Percentiles rank a stretch among this genome's conserved stretches.
Evolutionary conservation across 2,888 invertebrate genomes (phyloP).

Genomic region (Abrostola tripartita): DNA sequence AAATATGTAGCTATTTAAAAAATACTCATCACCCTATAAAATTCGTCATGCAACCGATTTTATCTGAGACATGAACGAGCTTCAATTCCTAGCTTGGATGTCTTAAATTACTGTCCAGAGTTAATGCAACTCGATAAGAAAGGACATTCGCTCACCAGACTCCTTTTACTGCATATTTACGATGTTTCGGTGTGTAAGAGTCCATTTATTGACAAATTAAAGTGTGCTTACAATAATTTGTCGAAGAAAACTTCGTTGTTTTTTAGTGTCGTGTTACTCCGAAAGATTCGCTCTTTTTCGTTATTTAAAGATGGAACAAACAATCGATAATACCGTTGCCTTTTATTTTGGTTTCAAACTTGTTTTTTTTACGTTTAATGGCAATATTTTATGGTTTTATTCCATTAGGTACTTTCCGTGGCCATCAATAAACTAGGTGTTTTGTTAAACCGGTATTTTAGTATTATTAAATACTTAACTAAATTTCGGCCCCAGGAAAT

Average conservation of each 20-base stretch:
- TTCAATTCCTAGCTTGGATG: conserved; percentile 36
- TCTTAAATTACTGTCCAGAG: conserved; percentile 18
- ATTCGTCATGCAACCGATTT: conserved; percentile 27
- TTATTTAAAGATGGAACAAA: not conserved
- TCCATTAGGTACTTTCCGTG: not conserved
- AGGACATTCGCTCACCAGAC: conserved; percentile 22
- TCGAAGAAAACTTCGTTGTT: conserved; percentile 9
- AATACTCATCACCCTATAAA: conserved; percentile 49
- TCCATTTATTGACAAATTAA: conserved; percentile 45
- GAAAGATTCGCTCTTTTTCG: not conserved
- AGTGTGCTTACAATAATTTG: conserved; percentile 30
- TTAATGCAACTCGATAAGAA: conserved; percentile 19
- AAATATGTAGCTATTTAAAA: conserved; percentile 30
- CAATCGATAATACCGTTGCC: not conserved
- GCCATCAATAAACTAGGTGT: not conserved
- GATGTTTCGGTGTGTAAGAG: conserved; percentile 29
- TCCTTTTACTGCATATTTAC: conserved; percentile 25
- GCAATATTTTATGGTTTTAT: not conserved
- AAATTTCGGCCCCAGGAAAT: conserved; percentile 9
- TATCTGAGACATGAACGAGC: conserved; percentile 43
- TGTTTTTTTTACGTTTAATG: not conserved
- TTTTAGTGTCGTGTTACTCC: not conserved
- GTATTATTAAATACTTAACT: not conserved
- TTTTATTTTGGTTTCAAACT: not conserved
- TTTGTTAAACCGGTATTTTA: not conserved